Base-by-base conservation (phyloP, 2,113 vertebrate species). In the Porphyrio hochstetteri region DNA sequence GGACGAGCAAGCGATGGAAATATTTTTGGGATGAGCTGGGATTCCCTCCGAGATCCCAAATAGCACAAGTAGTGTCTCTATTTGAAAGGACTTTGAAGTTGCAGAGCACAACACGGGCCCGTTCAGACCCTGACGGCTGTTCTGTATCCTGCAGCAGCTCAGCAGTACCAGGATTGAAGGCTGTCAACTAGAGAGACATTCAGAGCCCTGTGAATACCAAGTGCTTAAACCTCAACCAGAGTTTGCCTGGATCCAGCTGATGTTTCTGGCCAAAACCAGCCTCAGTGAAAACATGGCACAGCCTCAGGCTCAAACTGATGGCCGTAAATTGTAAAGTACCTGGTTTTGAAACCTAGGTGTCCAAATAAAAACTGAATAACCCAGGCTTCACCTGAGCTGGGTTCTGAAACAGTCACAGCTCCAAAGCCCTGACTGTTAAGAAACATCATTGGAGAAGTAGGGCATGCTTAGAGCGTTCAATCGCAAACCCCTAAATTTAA, bases 1-100 rank as follows among this genome's bases (percentile, higher is more conserved):
- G 83, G 92, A 92, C 16, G 1, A 90, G 76, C 19, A 7, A 65
- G 8, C 2, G 8, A 68, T 56, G 63, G 65, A 56, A 91, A 91
- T 88, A 94, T 56, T 86, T 94, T 69, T 53, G 90, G 91, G 78
- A 64, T 72, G 81, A 93, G 75, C 57, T 63, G 80, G 65, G 75
- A 89, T 80, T 96, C 60, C 85, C 83, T 76, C 65, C 1, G 76
- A n/a, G 53, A 53, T 75, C 56, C 80, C 77, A 79, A 69, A 80
- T 0, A 87, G 74, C 83, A 80, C 60, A 8, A 33, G 55, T 60
- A 33, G 33, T 2, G 33, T 31, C 1, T 0, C 78, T 86, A 10
- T 94, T 86, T 50, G 25, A 68, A 86, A 80, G 0, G 0, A 10
- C 74, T 93, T 40, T 31, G 46, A 67, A 55, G 13, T 10, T 2